phyloP scores from a whole-genome alignment of 2,113 vertebrate genomes.

The Pedetes capensis region DNA sequence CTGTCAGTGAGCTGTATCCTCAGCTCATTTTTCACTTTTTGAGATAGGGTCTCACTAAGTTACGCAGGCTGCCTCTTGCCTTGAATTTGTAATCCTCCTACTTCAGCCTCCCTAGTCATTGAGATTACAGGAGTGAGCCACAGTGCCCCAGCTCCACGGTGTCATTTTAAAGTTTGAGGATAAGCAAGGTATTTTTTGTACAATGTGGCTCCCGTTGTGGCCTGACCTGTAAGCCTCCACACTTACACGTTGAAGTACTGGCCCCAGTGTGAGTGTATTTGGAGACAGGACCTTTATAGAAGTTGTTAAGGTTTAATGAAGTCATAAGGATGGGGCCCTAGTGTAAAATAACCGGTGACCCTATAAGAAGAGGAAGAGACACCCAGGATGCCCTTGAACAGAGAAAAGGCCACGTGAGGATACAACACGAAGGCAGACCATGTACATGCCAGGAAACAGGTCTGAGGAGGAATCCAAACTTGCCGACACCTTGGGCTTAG shows the following conservation, averaged over 20 bases:
- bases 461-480: neutral
- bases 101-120: too few species aligned
- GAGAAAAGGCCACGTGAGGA: neutral
- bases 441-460: neutral
- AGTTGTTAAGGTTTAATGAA: neutral
- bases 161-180: neutral
- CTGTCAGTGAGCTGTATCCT: too few species aligned
- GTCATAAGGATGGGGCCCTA: neutral
- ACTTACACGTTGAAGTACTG: neutral
- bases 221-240: neutral
- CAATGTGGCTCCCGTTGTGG: neutral
- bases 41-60: too few species aligned
- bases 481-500: neutral
- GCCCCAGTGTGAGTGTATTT: neutral
- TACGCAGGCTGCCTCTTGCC: too few species aligned
- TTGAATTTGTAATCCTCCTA: too few species aligned
- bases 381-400: neutral
- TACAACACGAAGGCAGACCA: neutral
- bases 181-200: neutral
- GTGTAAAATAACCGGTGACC: neutral
- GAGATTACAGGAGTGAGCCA: too few species aligned
- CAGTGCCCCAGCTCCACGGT: too few species aligned
- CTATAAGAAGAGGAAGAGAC: neutral
- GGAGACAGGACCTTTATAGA: neutral
- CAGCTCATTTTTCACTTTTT: too few species aligned